Evolutionary conservation across 2,113 vertebrate genomes (phyloP).

Genomic region (Grallaria varia): DNA sequence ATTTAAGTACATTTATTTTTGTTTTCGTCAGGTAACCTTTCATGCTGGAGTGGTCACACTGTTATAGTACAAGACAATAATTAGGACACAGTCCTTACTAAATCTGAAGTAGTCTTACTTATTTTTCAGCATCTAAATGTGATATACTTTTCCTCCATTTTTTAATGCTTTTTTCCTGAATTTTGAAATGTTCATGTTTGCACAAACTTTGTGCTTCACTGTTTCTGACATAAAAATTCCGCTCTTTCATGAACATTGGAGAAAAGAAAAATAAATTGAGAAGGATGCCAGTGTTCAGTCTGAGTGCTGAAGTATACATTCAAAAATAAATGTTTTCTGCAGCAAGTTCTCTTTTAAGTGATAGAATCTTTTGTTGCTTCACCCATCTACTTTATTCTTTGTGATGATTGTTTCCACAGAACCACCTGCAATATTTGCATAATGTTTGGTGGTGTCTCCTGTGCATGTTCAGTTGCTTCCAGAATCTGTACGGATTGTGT

Average conservation of each 20-base stretch:
- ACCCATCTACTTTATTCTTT: background rate
- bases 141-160: background rate
- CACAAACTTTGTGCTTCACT: background rate
- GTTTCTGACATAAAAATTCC: background rate
- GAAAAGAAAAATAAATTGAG: background rate
- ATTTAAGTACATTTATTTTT: background rate
- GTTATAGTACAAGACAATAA: background rate
- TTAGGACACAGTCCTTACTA: background rate
- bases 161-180: background rate
- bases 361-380: background rate
- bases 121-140: background rate
- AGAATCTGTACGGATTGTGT: background rate
- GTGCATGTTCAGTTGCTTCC: background rate
- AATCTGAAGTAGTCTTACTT: background rate
- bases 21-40: background rate
- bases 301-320: background rate
- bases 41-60: background rate
- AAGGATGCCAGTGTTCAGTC: background rate
- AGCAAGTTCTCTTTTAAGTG: background rate
- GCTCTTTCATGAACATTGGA: background rate
- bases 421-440: background rate
- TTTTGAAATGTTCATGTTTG: background rate
- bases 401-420: background rate
- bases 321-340: background rate
- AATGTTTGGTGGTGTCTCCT: background rate